phyloP scores from a whole-genome alignment of 2,888 invertebrate species.

The Drosophila histrio region DNA sequence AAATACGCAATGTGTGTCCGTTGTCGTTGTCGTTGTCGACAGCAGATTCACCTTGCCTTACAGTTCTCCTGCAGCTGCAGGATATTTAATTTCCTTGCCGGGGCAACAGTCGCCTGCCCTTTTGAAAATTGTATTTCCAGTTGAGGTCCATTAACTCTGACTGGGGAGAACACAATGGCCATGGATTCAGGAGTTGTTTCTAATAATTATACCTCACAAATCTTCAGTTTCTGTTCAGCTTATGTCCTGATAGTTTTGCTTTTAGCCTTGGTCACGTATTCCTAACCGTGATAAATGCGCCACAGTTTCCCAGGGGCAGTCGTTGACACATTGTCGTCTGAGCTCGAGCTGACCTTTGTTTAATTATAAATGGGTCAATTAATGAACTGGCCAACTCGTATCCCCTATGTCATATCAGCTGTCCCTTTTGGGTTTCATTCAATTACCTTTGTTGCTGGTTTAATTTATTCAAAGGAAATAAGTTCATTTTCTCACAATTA shows the following conservation, averaged over 20 bases:
- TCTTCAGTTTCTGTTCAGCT: conserved; percentile 17
- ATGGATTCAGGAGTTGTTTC: conserved; percentile 1
- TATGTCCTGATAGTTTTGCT: conserved; percentile 40
- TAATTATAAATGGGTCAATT: conserved; percentile 55
- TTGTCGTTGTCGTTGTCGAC: neutral
- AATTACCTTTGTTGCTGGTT: conserved; percentile 11
- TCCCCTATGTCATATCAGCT: conserved; percentile 20
- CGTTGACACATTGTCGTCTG: conserved; percentile 60
- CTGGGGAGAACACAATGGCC: neutral
- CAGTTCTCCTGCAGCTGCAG: conserved; percentile 33
- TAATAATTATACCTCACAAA: conserved; percentile 49
- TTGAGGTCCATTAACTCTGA: conserved; percentile 34
- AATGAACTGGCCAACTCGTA: conserved; percentile 35
- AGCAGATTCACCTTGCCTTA: neutral
- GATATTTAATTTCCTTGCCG: conserved; percentile 70
- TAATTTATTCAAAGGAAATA: neutral
- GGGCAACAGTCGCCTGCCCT: conserved; percentile 23
- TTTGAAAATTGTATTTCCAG: conserved; percentile 50
- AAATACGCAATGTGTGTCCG: conserved; percentile 13
- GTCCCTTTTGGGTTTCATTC: conserved; percentile 10
- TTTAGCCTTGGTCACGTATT: conserved; percentile 57
- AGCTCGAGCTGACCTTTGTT: conserved; percentile 52
- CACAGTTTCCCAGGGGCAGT: conserved; percentile 17
- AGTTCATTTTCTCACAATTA: neutral
- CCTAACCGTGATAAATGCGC: conserved; percentile 55